Evolutionary conservation across 2,888 invertebrate genomes (phyloP), one percentile per base, ranked within the genome.

Genomic region (Eupsilia transversa): DNA sequence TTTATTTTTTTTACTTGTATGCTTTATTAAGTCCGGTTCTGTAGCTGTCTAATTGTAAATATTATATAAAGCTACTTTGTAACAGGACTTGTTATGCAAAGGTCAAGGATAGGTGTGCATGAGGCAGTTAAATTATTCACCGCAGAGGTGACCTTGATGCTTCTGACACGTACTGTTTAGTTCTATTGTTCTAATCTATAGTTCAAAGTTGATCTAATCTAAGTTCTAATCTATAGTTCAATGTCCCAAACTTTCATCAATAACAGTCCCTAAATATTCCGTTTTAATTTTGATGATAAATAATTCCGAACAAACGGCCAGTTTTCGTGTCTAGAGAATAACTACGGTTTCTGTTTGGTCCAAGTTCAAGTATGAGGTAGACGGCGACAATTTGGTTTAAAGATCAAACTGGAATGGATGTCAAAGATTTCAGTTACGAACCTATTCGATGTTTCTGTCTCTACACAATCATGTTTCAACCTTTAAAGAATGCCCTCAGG

Each of bases 81-180:
- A 77, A 68, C 66, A 65, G 78, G 67, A 72, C 54, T 68, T 61
- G 38, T 12, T 20, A 52, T 54, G 30, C 33, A 82, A 83, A 83
- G 68, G 82, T 85, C 79, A 82, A 72, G 79, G 70, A 35, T 49
- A 38, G 41, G 1, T 23, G 35, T 20, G 12, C 65, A 17, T 35
- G 79, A 59, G 79, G 35, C 35, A 46, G 35, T 56, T 64, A 52
- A 76, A 70, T 70, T 69, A 72, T 69, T 72, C 38, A 59, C 41
- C 27, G 64, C n/a, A 35, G 33, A 57, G 38, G 57, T 65, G 68
- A 66, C 56, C 71, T 59, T 65, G 61, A 56, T 64, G 20, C 27
- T 23, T 52, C 12, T 57, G 35, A 59, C 12, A 52, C 12, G 30
- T 30, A 43, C 23, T 60, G 0, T 78, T 69, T 57, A 43, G 2